These are phyloP conservation scores for Stichodactyla helianthus DNA, from an alignment of 64 coral and sea anemone species.

Conservation along the genomic window DNA sequence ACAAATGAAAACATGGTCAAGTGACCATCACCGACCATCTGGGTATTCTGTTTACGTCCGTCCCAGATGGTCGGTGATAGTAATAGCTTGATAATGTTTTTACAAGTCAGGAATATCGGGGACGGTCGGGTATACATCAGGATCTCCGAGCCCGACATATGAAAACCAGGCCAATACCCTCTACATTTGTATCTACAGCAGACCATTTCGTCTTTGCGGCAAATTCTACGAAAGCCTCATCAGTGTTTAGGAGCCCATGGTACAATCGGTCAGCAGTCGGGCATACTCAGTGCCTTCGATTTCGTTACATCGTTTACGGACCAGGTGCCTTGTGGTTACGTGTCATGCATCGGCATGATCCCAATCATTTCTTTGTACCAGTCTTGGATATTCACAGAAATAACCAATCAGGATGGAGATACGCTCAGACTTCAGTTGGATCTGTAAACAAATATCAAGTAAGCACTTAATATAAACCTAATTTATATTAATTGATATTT, in stretches of 20 bases:
- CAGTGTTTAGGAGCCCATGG: constrained; percentile 27
- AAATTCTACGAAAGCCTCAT: neutral
- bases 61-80: too few species aligned
- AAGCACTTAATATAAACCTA: neutral
- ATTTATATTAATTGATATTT: neutral
- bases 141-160: too few species aligned
- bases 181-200: neutral
- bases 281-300: constrained; percentile 35
- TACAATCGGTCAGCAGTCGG: constrained; percentile 49
- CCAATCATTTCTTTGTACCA: neutral
- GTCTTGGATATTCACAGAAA: neutral
- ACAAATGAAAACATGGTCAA: too few species aligned
- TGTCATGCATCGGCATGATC: neutral
- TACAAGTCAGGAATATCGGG: too few species aligned
- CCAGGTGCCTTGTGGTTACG: neutral
- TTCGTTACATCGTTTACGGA: constrained; percentile 51
- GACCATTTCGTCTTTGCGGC: constrained; percentile 16
- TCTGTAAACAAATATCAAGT: constrained; percentile 7
- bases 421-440: constrained; percentile 26
- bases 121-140: too few species aligned
- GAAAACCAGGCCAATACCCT: too few species aligned
- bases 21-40: too few species aligned
- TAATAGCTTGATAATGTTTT: too few species aligned
- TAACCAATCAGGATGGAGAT: neutral
- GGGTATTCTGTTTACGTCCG: too few species aligned